Percentiles rank a stretch among this genome's conserved stretches.
Conservation (phyloP, 2,888 invertebrate species). For the Zhuqinia jingwanae region DNA sequence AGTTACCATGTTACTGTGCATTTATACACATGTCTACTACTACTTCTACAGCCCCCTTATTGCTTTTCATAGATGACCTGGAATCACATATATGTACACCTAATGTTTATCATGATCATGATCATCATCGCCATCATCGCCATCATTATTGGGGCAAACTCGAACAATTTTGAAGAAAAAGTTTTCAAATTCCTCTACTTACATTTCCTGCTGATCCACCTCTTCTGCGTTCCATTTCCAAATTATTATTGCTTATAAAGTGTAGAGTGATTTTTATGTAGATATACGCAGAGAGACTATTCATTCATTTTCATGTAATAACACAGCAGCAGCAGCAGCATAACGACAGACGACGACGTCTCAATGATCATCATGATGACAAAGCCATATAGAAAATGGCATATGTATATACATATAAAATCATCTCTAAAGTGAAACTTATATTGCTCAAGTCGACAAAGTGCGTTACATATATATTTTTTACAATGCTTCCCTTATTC, state of each 20-base stretch:
- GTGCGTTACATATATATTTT: not conserved
- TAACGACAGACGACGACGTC: not conserved
- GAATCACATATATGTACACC: not conserved
- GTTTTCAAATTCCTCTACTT: too few relatives aligned
- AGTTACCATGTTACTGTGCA: too few relatives aligned
- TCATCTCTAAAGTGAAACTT: too few relatives aligned
- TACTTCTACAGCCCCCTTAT: too few relatives aligned
- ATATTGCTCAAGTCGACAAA: too few relatives aligned
- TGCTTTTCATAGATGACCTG: not conserved
- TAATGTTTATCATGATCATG: constrained; percentile 30
- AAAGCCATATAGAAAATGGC: not conserved
- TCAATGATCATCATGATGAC: not conserved
- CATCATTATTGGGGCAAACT: constrained; percentile 6
- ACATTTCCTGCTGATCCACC: constrained; percentile 11
- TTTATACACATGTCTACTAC: not conserved
- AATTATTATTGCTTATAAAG: constrained; percentile 57
- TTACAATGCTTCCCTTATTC: not conserved
- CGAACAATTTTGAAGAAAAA: constrained; percentile 35
- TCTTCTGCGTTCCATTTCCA: constrained; percentile 7
- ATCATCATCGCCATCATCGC: not conserved
- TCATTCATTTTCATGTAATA: not conserved
- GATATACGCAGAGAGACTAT: constrained; percentile 3
- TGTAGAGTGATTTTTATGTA: constrained; percentile 45
- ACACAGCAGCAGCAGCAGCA: too few relatives aligned
- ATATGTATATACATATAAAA: too few relatives aligned